phyloP scores from a whole-genome alignment of 2,113 vertebrate genomes.

The Tyrannus savana region DNA sequence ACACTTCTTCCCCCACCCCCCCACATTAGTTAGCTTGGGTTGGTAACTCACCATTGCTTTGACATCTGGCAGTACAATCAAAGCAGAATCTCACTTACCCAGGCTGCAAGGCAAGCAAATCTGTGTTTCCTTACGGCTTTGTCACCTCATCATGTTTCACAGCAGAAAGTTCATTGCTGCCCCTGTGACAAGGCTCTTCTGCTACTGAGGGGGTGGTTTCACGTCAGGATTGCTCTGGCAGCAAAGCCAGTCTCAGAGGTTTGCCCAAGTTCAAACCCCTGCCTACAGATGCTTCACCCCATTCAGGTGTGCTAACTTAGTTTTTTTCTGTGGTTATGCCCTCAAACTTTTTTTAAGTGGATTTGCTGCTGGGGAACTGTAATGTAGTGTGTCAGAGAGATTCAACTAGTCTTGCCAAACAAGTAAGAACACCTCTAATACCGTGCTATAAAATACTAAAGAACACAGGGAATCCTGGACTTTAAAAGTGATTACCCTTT shows the following conservation, averaged over 20 bases:
- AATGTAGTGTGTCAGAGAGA: neutral
- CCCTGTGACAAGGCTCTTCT: neutral
- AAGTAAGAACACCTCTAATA: neutral
- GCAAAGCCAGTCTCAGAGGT: neutral
- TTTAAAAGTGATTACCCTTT: neutral
- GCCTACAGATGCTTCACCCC: neutral
- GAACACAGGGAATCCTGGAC: neutral
- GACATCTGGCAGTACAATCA: slow-evolving; percentile 32
- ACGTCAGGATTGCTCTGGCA: neutral
- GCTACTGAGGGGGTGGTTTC: neutral
- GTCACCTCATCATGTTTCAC: slow-evolving; percentile 12
- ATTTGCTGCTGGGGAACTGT: neutral
- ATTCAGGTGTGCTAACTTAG: neutral
- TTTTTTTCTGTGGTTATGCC: neutral
- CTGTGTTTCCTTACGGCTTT: slow-evolving; percentile 8
- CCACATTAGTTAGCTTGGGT: neutral
- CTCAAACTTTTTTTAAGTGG: neutral
- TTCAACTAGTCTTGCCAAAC: neutral
- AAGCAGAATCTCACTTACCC: neutral
- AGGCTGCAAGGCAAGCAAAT: slow-evolving; percentile 23
- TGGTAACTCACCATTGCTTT: slow-evolving; percentile 17
- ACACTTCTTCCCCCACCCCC: neutral
- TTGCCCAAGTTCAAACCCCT: neutral
- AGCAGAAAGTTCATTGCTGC: neutral
- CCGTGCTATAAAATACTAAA: neutral